Percentiles rank a stretch among this genome's conserved stretches.
Evolutionary conservation across 2,888 invertebrate genomes (phyloP).

Genomic region (Tiliacea aurago): DNA sequence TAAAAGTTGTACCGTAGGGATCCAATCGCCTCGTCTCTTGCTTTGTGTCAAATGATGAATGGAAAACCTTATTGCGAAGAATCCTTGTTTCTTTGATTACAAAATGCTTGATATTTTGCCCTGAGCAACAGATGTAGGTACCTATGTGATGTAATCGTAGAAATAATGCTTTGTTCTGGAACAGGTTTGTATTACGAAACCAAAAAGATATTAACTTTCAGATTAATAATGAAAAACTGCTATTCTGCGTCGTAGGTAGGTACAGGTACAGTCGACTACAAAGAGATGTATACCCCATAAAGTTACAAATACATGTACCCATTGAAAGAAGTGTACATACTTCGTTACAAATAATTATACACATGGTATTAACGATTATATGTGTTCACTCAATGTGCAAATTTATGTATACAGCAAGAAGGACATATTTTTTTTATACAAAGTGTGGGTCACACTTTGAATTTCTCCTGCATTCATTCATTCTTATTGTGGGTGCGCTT

Average conservation of each 20-base stretch:
- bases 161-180: background rate
- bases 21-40: slow-evolving; percentile 66
- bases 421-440: too few relatives aligned
- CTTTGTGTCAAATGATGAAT: slow-evolving; percentile 74
- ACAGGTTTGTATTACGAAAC: background rate
- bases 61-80: slow-evolving; percentile 59
- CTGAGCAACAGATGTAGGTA: slow-evolving; percentile 5
- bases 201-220: background rate
- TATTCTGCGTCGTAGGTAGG: background rate
- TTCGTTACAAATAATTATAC: too few relatives aligned
- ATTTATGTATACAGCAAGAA: too few relatives aligned
- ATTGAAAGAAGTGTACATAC: too few relatives aligned
- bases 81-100: slow-evolving; percentile 55
- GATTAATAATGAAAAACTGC: background rate
- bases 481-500: too few relatives aligned
- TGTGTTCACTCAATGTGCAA: too few relatives aligned
- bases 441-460: too few relatives aligned
- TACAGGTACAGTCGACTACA: too few relatives aligned
- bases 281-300: too few relatives aligned
- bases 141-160: background rate
- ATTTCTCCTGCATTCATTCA: too few relatives aligned
- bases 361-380: too few relatives aligned
- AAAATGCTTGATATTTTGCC: slow-evolving; percentile 41
- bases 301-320: too few relatives aligned
- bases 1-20: slow-evolving; percentile 80